These are phyloP conservation scores for Xestobium rufovillosum DNA, from an alignment of 2,888 invertebrate species.

Conservation along the genomic window DNA sequence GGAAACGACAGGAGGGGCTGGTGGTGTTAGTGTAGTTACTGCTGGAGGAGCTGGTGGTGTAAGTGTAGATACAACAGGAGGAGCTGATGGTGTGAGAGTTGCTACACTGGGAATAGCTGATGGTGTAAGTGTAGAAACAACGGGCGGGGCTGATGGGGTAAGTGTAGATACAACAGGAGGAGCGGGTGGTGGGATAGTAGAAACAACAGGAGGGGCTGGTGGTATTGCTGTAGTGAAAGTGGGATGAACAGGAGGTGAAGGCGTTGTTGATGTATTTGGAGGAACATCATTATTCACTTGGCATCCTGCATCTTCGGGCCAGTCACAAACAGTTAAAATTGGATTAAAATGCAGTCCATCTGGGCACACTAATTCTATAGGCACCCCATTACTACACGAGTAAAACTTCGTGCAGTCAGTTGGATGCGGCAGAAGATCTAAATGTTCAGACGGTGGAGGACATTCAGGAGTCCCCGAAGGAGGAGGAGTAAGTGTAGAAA, in stretches of 20 bases:
- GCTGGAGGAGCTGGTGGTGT: neutral
- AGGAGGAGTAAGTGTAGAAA: constrained; percentile 1
- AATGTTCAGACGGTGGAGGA: neutral
- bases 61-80: too few relatives aligned
- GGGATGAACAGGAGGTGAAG: neutral
- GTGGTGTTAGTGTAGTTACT: neutral
- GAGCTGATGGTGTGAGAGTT: neutral
- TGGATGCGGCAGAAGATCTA: constrained; percentile 5
- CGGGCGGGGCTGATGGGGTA: constrained; percentile 1
- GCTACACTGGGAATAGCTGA: neutral
- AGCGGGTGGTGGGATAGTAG: neutral
- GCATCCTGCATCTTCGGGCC: constrained; percentile 24
- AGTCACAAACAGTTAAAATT: constrained; percentile 24
- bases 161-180: neutral
- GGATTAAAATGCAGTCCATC: constrained; percentile 24
- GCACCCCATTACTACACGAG: constrained; percentile 25
- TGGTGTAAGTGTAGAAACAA: neutral
- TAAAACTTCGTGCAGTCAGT: constrained; percentile 23
- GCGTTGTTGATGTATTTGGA: neutral
- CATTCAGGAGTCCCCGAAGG: too few relatives aligned
- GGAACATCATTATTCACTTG: neutral
- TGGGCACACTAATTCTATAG: constrained; percentile 24
- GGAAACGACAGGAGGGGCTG: neutral
- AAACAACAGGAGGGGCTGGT: too few relatives aligned
- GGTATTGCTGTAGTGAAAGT: neutral